Evolutionary conservation across 1,140 invertebrate genomes (phyloP).

Genomic region (Pseudomyrmex concolor): DNA sequence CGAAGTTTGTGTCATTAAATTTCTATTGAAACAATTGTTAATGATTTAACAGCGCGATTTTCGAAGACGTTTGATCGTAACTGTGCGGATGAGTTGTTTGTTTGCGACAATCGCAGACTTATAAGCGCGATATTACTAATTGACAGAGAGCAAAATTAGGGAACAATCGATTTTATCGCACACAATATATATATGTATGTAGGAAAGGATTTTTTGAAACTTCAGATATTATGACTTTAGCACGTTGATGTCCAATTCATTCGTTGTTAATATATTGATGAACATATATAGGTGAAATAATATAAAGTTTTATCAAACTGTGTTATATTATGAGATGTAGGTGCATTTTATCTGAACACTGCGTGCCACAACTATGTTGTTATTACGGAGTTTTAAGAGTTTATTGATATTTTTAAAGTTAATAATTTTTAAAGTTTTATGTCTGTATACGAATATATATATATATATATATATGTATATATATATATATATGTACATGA

Average conservation of each 20-base stretch:
- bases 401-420: slow-evolving; percentile 35
- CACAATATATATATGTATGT: slow-evolving; percentile 15
- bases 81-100: neutral
- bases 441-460: slow-evolving; percentile 38
- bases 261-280: slow-evolving; percentile 45
- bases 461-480: too few species aligned
- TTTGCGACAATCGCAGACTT: neutral
- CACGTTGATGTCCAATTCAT: slow-evolving; percentile 26
- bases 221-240: slow-evolving; percentile 33
- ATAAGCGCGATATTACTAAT: slow-evolving; percentile 4
- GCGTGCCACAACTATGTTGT: neutral
- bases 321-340: slow-evolving; percentile 23
- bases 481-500: slow-evolving; percentile 10
- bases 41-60: slow-evolving; percentile 1
- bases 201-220: slow-evolving; percentile 26
- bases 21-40: slow-evolving; percentile 28
- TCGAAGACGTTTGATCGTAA: slow-evolving; percentile 5
- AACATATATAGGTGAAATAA: slow-evolving; percentile 25
- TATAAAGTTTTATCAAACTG: slow-evolving; percentile 41
- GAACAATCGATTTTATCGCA: slow-evolving; percentile 39
- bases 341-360: slow-evolving; percentile 33
- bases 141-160: slow-evolving; percentile 29
- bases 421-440: slow-evolving; percentile 40
- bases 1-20: slow-evolving; percentile 17
- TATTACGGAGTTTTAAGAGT: slow-evolving; percentile 33